Conservation (phyloP, 2,113 vertebrate species). For the Meleagris gallopavo region DNA sequence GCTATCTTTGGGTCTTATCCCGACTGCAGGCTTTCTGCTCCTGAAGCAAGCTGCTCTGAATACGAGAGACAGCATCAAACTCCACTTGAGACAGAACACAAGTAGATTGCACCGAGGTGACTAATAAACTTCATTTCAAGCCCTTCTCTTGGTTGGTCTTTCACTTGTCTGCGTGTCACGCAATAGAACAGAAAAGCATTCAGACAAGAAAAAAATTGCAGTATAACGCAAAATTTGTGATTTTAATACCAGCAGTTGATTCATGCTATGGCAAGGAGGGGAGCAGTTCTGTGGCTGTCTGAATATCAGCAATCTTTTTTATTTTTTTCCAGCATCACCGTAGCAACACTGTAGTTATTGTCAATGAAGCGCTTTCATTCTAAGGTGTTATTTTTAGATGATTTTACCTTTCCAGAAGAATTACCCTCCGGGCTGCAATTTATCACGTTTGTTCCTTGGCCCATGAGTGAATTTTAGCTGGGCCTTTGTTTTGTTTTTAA, state of each 20-base stretch:
- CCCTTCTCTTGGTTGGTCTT: not conserved
- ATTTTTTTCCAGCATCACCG: slow-evolving; percentile 65
- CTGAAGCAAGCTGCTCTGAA: not conserved
- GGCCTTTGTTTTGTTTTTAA: slow-evolving; percentile 63
- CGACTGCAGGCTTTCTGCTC: not conserved
- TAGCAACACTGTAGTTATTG: slow-evolving; percentile 72
- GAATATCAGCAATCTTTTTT: slow-evolving; percentile 63
- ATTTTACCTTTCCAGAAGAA: slow-evolving; percentile 68
- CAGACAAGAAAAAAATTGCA: slow-evolving; percentile 20
- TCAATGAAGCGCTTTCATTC: slow-evolving; percentile 65
- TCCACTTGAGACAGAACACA: not conserved
- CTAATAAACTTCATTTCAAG: slow-evolving; percentile 41
- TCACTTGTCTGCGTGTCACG: not conserved
- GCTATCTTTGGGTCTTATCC: slow-evolving; percentile 18
- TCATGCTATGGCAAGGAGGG: slow-evolving; percentile 24
- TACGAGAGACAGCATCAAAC: not conserved
- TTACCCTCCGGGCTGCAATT: slow-evolving; percentile 64
- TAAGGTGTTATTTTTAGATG: slow-evolving; percentile 63
- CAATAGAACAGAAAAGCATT: slow-evolving; percentile 30
- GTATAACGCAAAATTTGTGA: slow-evolving; percentile 42
- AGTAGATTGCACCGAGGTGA: not conserved
- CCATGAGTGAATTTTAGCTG: slow-evolving; percentile 30
- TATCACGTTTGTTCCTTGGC: slow-evolving; percentile 49
- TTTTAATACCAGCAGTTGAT: slow-evolving; percentile 59
- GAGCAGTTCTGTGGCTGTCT: slow-evolving; percentile 42